Base-by-base conservation (phyloP, 2,888 invertebrate species). In the Dione vanillae region DNA sequence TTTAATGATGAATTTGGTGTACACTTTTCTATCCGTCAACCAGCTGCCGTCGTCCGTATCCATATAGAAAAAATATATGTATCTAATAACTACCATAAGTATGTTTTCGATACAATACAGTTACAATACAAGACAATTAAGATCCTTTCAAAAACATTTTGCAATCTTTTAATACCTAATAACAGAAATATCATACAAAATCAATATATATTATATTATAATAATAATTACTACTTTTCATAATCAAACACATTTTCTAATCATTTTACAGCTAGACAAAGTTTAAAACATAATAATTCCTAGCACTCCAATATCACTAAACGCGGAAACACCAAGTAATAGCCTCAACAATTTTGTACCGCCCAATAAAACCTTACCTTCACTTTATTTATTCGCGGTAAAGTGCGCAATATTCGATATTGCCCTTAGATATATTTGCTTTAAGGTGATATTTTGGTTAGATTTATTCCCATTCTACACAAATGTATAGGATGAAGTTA, bases 401-500 rank as follows among this genome's bases (percentile, higher is more conserved):
- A 91, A 90, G 87, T 89, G 90, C 90, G 91, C 91, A 88, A 91
- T 90, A 90, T 88, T 85, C 83, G 85, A 86, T 90, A 91, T 91
- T 88, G 84, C 83, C 79, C 58, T 67, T 41, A 51, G 59, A 65
- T 73, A 73, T 56, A 69, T 64, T 56, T 56, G 54, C 47, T 61
- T 54, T 43, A 20, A 47, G 54, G 40, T 67, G 54, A 51, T 65
- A 67, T 47, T 52, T 69, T 64, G 40, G 64, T 51, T 40, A 64
- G 64, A 64, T 69, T 70, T 67, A 62, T 72, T 58, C 40, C 51
- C 51, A 51, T 64, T 49, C 47, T 40, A 64, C 51, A 64, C 51
- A 64, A 64, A 64, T 49, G 47, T 64, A 64, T 64, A 19, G 19
- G 19, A 5, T 49, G 37, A 64, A 51, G 64, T 40, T 49, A 49